Evolutionary conservation across 2,797 vertebrate genomes (phyloP).

Genomic region (Sebastes itinus): DNA sequence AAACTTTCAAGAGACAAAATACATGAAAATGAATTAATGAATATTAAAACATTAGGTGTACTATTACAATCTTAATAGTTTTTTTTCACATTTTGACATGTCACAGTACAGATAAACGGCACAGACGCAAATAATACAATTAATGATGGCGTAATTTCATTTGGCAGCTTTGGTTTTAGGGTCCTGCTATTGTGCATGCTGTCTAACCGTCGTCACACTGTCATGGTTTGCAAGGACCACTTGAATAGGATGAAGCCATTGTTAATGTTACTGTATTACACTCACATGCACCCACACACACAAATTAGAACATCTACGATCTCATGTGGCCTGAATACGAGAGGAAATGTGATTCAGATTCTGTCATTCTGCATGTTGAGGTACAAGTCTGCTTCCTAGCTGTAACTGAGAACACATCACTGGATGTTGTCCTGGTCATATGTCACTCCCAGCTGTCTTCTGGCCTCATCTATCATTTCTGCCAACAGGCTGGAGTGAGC

Average conservation of each 20-base stretch:
- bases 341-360: neutral
- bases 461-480: slow-evolving; percentile 33
- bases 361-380: neutral
- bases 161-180: neutral
- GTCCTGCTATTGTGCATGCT: neutral
- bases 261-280: neutral
- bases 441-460: slow-evolving; percentile 26
- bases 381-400: neutral
- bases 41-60: neutral
- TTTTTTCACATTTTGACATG: neutral
- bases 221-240: no score
- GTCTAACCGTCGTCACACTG: neutral
- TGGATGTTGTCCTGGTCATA: slow-evolving; percentile 23
- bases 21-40: neutral
- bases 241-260: neutral
- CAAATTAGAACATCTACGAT: neutral
- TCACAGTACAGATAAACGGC: neutral
- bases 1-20: neutral
- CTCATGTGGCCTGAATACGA: neutral
- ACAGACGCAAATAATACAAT: neutral
- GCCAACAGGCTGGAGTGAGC: slow-evolving; percentile 49
- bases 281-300: neutral
- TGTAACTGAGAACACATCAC: neutral
- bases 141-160: neutral
- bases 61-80: neutral